Conservation (phyloP, 2,113 vertebrate genomes). For the Anser brachyrhynchus region DNA sequence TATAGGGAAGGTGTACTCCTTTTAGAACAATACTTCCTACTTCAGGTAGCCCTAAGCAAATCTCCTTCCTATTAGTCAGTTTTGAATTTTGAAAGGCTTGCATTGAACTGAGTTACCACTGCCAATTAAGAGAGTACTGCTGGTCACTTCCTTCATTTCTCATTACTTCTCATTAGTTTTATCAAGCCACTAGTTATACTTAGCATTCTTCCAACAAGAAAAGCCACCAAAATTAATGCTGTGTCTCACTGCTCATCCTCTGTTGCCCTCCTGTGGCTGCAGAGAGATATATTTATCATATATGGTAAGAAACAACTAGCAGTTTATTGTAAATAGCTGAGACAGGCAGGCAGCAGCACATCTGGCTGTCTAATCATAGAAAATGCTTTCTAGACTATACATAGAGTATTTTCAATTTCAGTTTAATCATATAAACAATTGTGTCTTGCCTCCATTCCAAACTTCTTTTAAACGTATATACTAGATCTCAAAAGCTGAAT, state of each 20-base stretch:
- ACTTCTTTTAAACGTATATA: not conserved
- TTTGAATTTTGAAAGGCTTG: not conserved
- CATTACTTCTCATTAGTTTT: not conserved
- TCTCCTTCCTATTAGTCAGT: not conserved
- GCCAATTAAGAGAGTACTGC: not conserved
- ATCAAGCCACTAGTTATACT: not conserved
- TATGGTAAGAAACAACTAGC: not conserved
- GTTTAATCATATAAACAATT: not conserved
- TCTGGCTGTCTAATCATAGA: not conserved
- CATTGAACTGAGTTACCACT: not conserved
- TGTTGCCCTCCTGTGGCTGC: conserved; percentile 23
- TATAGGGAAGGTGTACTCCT: not conserved
- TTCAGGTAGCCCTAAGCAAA: not conserved
- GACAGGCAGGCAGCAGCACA: not conserved
- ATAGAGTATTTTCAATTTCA: not conserved
- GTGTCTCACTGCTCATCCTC: not conserved
- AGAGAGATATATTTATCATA: not conserved
- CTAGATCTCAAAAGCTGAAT: not conserved
- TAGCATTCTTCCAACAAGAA: not conserved
- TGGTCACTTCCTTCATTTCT: not conserved
- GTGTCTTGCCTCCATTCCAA: not conserved
- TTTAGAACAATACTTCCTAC: not conserved
- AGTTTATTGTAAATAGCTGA: not conserved
- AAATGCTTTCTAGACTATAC: not conserved
- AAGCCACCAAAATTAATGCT: not conserved